These are phyloP conservation scores for Creontiades dilutus DNA, from an alignment of 2,888 invertebrate genomes.

Conservation along the genomic window DNA sequence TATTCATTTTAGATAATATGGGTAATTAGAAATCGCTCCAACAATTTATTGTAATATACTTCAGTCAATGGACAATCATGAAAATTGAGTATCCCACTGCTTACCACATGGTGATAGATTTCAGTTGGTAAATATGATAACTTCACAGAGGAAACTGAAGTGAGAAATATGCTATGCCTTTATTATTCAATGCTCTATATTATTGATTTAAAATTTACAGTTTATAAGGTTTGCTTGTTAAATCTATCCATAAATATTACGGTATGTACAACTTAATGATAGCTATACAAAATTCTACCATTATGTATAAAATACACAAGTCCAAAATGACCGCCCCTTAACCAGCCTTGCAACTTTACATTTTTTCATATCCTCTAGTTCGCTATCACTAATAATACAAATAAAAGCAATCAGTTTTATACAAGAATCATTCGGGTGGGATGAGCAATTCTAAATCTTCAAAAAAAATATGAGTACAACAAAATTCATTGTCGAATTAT, in stretches of 20 bases:
- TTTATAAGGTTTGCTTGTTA: constrained; percentile 75
- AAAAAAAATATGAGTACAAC: constrained; percentile 48
- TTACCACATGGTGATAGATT: constrained; percentile 46
- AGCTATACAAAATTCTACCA: constrained; percentile 74
- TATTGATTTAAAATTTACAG: constrained; percentile 76
- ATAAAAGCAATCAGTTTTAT: constrained; percentile 54
- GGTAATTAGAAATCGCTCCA: constrained; percentile 57
- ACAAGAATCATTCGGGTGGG: constrained; percentile 63
- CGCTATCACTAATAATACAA: constrained; percentile 41
- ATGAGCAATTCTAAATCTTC: constrained; percentile 64
- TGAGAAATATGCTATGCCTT: constrained; percentile 66
- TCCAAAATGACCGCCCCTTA: constrained; percentile 68
- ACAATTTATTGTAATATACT: constrained; percentile 67
- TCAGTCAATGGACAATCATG: constrained; percentile 64
- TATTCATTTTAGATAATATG: constrained; percentile 18
- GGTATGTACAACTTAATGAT: constrained; percentile 73
- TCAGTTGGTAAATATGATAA: constrained; percentile 52
- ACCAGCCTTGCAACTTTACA: constrained; percentile 69
- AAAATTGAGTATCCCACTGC: constrained; percentile 45
- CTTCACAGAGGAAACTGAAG: constrained; percentile 63
- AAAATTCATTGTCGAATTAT: constrained; percentile 46
- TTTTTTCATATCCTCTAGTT: constrained; percentile 59
- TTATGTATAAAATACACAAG: constrained; percentile 70
- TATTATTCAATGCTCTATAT: constrained; percentile 75
- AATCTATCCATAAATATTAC: constrained; percentile 75